Evolutionary conservation across 2,888 invertebrate species (phyloP).

Genomic region (Dryomyza anilis): DNA sequence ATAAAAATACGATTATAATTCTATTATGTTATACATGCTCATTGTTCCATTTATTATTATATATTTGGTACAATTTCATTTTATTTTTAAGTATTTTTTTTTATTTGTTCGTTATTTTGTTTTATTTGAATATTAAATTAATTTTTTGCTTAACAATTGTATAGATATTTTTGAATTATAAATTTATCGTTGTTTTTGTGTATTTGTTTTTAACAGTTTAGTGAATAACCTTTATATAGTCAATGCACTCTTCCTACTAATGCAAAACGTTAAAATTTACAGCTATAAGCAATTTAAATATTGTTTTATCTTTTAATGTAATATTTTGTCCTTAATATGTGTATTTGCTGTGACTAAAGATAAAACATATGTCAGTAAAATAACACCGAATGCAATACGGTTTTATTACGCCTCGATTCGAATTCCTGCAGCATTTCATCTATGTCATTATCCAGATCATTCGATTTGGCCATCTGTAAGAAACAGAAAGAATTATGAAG

Average conservation of each 20-base stretch:
- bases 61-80: too few species aligned
- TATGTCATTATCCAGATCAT: conserved; percentile 96
- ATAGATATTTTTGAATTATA: too few species aligned
- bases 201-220: not conserved
- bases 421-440: conserved; percentile 95
- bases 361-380: conserved; percentile 75
- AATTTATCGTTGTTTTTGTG: conserved; percentile 1
- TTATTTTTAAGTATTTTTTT: too few species aligned
- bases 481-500: conserved; percentile 36
- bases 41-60: too few species aligned
- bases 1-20: too few species aligned
- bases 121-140: too few species aligned
- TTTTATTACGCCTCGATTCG: conserved; percentile 83
- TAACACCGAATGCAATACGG: conserved; percentile 90
- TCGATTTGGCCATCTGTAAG: conserved; percentile 81
- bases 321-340: not conserved
- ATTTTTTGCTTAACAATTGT: too few species aligned
- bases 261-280: not conserved
- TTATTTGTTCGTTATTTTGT: too few species aligned
- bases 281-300: not conserved
- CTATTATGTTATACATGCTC: too few species aligned
- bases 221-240: too few species aligned
- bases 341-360: conserved; percentile 1
- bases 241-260: too few species aligned
- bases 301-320: not conserved